Evolutionary conservation across 2,797 vertebrate species (phyloP), one percentile per base, ranked within the genome.

Genomic region (Alcedo atthis): DNA sequence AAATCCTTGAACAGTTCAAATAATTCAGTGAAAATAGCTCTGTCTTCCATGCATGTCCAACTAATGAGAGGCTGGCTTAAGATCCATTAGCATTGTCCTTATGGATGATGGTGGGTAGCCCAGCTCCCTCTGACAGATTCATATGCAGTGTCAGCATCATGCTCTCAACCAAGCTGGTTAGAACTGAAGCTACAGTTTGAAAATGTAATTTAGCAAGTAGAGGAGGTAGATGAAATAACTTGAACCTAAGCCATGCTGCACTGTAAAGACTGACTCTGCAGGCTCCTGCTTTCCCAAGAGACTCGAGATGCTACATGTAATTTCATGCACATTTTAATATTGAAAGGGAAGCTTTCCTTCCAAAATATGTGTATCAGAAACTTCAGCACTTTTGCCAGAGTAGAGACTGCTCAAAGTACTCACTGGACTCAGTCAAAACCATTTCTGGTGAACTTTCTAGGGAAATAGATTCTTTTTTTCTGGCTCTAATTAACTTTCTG

Each of bases 401-500:
- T 73, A 12, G 15, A 71, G n/a, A 71, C 17, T 55, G 24, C 35
- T 89, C 42, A 85, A 95, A 92, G 53, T 26, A 16, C 42, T 82
- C 3, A 3, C 37, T 61, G 70, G 64, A 70, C 40, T 73, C 40
- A 57, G 42, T 77, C 57, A 85, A 87, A 90, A 89, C 7, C 33
- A 26, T 66, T 89, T 85, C 51, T 78, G 30, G 71, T 74, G 26
- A 92, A 71, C 42, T 92, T 94, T 62, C 66, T 82, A 9, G 5
- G 32, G 48, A 9, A 62, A 69, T 86, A 53, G 15, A 45, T 32
- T 40, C 14, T 73, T 90, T 69, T 90, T 94, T 82, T 46, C 73
- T 66, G 4, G 1, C 30, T 81, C 76, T 89, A 89, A 95, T 95
- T 94, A 95, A 85, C 67, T 87, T 94, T 81, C 94, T 93, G 87